Evolutionary conservation across 1,140 invertebrate genomes (phyloP), one percentile per base, ranked within the genome.

Genomic region (Drosophila persimilis): DNA sequence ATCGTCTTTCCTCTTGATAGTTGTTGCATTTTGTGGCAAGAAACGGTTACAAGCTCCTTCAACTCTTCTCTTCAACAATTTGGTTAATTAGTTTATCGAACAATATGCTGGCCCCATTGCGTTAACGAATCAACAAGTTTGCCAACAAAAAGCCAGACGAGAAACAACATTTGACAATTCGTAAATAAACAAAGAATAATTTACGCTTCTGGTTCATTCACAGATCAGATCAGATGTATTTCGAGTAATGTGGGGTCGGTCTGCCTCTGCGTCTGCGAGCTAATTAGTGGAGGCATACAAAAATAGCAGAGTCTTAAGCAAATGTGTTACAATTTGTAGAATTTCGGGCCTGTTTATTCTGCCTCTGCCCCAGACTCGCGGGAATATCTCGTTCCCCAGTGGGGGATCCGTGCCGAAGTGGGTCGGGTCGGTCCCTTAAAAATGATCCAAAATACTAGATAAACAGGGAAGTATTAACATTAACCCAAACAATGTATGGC

Each of bases 101-200:
- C 11, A 39, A 26, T 17, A 31, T 51, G 22, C 5, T 26, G 8
- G 29, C 52, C 7, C 8, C 47, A 31, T 60, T 57, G 43, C 59
- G 22, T 50, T 35, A 73, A 71, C 41, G 45, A 51, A 65, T 72
- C 61, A 65, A 39, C 56, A 72, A 73, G 52, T 69, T 70, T 9
- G 39, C 35, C 51, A 50, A 26, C 35, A 39, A 39, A 60, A 13
- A 13, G 51, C 3, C n/a, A 20, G 66, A 53, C 6, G 31, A 15
- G 13, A 35, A 73, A 57, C 51, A 69, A 61, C 56, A 64, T 81
- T 74, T 77, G 73, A 75, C 83, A 81, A 48, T 72, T 72, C 64
- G 83, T 88, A 86, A 88, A 86, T 88, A 85, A 85, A 86, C 77
- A 80, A 60, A 58, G 56, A 54, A 46, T 45, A 52, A 51, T 85